Percentiles rank a stretch among this genome's conserved stretches.
Evolutionary conservation across 2,797 vertebrate genomes (phyloP).

Genomic region (Premnoplex brunnescens): DNA sequence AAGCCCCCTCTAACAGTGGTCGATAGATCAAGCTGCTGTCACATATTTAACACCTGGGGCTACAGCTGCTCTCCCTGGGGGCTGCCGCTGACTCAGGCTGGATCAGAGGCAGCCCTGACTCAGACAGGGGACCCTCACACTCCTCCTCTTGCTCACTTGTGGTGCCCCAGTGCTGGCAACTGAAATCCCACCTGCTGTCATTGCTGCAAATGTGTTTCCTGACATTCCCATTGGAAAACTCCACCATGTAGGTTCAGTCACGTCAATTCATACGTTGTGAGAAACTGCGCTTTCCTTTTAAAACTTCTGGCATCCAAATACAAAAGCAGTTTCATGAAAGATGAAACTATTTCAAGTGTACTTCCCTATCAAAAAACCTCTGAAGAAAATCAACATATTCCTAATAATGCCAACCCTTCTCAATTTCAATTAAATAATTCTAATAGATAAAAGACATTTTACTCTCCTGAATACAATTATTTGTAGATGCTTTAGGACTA

Average conservation of each 20-base stretch:
- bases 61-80: constrained; percentile 78
- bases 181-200: constrained; percentile 18
- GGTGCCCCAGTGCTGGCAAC: background rate
- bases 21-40: constrained; percentile 97
- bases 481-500: background rate
- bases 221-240: constrained; percentile 14
- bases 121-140: background rate
- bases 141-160: background rate
- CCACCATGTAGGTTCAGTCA: background rate
- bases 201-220: background rate
- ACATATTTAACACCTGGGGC: constrained; percentile 93
- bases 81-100: constrained; percentile 63
- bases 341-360: background rate
- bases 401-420: background rate
- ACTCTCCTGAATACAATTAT: background rate
- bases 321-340: background rate
- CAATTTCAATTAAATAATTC: background rate
- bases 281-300: background rate
- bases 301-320: background rate
- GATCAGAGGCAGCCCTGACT: constrained; percentile 68
- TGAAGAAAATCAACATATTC: background rate
- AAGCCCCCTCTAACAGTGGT: constrained; percentile 89
- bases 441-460: background rate
- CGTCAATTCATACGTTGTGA: background rate
- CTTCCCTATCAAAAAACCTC: background rate